Evolutionary conservation across 2,113 vertebrate genomes (phyloP).

Genomic region (Acrocephalus kingi): DNA sequence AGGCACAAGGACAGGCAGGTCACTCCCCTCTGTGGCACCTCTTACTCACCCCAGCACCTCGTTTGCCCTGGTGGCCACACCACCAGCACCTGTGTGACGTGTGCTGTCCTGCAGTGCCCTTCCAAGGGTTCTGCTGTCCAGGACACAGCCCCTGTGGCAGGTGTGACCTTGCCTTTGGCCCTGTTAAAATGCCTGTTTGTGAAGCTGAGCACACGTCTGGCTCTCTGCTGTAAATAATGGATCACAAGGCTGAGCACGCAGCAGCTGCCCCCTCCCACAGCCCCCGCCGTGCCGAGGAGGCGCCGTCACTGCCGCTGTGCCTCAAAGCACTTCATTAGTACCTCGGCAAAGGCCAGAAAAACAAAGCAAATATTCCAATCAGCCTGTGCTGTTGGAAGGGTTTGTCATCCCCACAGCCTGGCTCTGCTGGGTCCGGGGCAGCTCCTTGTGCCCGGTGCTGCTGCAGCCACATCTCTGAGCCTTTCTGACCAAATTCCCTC

Average conservation of each 20-base stretch:
- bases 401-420: neutral
- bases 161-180: neutral
- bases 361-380: neutral
- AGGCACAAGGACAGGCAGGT: neutral
- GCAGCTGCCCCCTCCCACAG: neutral
- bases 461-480: neutral
- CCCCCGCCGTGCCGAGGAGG: neutral
- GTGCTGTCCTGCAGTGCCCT: neutral
- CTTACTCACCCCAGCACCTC: neutral
- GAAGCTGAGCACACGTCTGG: rapidly evolving
- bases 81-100: neutral
- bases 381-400: neutral
- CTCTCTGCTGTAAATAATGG: neutral
- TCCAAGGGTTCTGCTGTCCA: neutral
- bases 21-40: neutral
- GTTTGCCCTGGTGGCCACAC: neutral
- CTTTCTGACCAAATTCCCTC: neutral
- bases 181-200: neutral
- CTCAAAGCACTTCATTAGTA: neutral
- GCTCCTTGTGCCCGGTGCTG: neutral
- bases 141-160: neutral
- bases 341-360: neutral
- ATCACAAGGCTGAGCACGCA: neutral
- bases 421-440: neutral
- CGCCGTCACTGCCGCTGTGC: neutral